These are phyloP conservation scores for Pipistrellus nathusii DNA, from an alignment of 2,797 vertebrate species.

Conservation along the genomic window DNA sequence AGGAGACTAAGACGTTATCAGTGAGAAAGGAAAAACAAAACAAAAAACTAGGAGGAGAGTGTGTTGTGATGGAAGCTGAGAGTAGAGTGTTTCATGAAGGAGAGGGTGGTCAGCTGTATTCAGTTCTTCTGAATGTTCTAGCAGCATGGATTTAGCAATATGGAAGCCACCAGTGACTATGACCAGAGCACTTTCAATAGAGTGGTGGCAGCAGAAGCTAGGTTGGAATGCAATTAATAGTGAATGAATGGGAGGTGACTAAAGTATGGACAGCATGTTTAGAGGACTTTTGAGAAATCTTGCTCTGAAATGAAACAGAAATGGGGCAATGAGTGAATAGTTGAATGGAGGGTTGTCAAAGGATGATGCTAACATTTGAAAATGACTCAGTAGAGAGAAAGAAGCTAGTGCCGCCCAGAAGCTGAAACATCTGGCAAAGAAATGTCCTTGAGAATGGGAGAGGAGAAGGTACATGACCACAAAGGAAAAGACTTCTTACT, in stretches of 20 bases:
- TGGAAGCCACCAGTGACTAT: not conserved
- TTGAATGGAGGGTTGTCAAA: not conserved
- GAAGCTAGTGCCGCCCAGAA: not conserved
- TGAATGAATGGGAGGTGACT: not conserved
- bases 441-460: not conserved
- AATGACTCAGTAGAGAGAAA: not conserved
- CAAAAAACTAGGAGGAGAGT: not conserved
- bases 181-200: not conserved
- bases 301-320: slow-evolving; percentile 27
- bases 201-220: not conserved
- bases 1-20: not conserved
- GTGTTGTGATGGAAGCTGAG: not conserved
- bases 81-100: not conserved
- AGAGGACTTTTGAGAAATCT: slow-evolving; percentile 37
- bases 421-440: not conserved
- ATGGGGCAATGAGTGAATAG: not conserved
- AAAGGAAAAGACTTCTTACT: not conserved
- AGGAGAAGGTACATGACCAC: not conserved
- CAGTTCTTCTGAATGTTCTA: not conserved
- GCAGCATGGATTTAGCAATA: not conserved
- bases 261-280: not conserved
- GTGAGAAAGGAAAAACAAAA: not conserved
- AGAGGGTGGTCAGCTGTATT: not conserved
- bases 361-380: not conserved
- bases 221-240: not conserved